phyloP scores from a whole-genome alignment of 2,797 vertebrate genomes.

The Characodon lateralis region DNA sequence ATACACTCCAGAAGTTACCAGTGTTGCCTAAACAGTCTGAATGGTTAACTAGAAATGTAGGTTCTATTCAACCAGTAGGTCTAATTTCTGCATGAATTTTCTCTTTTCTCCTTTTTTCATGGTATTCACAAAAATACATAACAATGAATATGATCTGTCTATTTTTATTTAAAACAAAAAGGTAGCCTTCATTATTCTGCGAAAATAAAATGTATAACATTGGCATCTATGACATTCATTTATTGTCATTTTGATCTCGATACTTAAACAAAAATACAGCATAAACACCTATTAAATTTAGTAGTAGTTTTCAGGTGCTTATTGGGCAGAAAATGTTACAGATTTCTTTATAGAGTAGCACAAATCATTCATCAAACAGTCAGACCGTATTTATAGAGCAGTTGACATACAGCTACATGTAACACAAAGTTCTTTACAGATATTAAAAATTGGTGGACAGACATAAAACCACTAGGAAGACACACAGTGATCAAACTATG shows the following conservation, averaged over 20 bases:
- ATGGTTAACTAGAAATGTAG: slow-evolving; percentile 11
- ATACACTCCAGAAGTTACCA: slow-evolving; percentile 9
- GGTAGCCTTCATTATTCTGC: not conserved
- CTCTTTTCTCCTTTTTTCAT: not conserved
- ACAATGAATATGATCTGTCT: not conserved
- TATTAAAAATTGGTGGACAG: not conserved
- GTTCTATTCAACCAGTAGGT: not conserved
- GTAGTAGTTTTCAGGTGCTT: not conserved
- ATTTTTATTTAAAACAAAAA: not conserved
- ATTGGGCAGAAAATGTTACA: not conserved
- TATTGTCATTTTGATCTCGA: not conserved
- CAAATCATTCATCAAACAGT: not conserved
- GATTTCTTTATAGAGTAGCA: not conserved
- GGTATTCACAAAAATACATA: not conserved
- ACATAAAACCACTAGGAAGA: not conserved
- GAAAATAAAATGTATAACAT: too few relatives aligned
- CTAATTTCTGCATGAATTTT: not conserved
- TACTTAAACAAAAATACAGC: not conserved
- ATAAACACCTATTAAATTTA: not conserved
- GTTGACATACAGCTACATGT: not conserved
- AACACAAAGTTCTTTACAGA: not conserved
- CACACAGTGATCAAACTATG: not conserved
- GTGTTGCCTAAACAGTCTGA: slow-evolving; percentile 50
- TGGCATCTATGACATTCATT: not conserved
- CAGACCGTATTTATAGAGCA: not conserved